Evolutionary conservation across 2,113 vertebrate species (phyloP).

Genomic region (Epinephelus cyanopodus): DNA sequence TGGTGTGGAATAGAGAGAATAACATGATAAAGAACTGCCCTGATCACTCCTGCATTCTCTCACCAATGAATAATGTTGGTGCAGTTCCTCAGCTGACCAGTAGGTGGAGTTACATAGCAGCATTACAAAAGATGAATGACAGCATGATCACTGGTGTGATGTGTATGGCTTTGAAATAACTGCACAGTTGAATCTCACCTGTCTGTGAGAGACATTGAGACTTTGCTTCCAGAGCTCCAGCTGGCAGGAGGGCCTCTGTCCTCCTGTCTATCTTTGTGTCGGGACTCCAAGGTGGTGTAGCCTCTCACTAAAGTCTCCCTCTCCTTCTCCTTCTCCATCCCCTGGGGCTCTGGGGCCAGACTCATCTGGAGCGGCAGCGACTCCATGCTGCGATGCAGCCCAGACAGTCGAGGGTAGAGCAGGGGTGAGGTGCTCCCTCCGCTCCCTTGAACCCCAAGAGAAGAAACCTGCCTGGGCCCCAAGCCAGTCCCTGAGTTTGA

Average conservation of each 20-base stretch:
- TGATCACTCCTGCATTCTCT: background rate
- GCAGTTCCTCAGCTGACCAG: slow-evolving; percentile 44
- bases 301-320: slow-evolving; percentile 56
- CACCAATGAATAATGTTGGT: background rate
- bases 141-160: background rate
- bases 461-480: slow-evolving; percentile 82
- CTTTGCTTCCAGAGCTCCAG: slow-evolving; percentile 76
- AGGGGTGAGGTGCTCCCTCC: slow-evolving; percentile 85
- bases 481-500: slow-evolving; percentile 88
- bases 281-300: slow-evolving; percentile 61
- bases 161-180: background rate
- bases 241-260: slow-evolving; percentile 70
- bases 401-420: slow-evolving; percentile 91
- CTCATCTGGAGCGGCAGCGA: slow-evolving; percentile 94
- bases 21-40: background rate
- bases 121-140: background rate
- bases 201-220: slow-evolving; percentile 71
- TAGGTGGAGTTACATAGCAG: slow-evolving; percentile 50
- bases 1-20: background rate
- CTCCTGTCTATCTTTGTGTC: slow-evolving; percentile 73
- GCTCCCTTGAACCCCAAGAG: slow-evolving; percentile 66
- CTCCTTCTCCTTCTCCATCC: slow-evolving; percentile 58
- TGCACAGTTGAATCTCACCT: slow-evolving; percentile 61
- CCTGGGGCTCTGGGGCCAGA: slow-evolving; percentile 85
- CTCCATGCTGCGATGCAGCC: slow-evolving; percentile 96